Evolutionary conservation across 92 coral and sea anemone species (phyloP).

Genomic region (Blastomussa wellsi): DNA sequence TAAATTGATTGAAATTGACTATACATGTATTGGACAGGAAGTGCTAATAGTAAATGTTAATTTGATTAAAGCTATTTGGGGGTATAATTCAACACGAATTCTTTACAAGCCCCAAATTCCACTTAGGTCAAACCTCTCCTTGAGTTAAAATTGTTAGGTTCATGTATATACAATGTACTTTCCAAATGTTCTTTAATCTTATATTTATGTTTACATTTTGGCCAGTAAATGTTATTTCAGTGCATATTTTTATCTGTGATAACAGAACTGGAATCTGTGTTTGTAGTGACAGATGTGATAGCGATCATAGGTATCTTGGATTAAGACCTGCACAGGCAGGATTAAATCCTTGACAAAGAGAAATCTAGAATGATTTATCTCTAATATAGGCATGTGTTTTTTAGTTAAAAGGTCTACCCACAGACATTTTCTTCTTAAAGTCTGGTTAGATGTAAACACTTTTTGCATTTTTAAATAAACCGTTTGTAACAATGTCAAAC

Average conservation of each 20-base stretch:
- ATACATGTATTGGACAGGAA: neutral
- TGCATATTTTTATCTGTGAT: neutral
- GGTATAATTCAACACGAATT: neutral
- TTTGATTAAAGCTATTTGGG: neutral
- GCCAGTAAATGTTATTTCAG: neutral
- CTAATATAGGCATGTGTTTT: neutral
- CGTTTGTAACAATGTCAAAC: neutral
- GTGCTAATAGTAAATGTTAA: neutral
- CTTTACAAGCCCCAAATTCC: slow-evolving; percentile 11
- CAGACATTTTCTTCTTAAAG: neutral
- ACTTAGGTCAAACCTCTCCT: neutral
- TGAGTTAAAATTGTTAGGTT: neutral
- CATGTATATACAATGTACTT: neutral
- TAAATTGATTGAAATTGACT: neutral
- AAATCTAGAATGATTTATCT: neutral
- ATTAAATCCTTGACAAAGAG: neutral
- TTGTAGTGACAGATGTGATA: neutral
- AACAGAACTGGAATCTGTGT: neutral
- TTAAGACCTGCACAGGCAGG: neutral
- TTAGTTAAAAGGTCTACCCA: neutral
- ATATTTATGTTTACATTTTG: slow-evolving; percentile 6
- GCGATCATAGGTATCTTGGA: neutral
- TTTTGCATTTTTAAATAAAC: neutral
- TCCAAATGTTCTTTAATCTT: neutral
- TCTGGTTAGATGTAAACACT: neutral